phyloP scores from a whole-genome alignment of 2,797 vertebrate genomes.

The Carduelis carduelis region DNA sequence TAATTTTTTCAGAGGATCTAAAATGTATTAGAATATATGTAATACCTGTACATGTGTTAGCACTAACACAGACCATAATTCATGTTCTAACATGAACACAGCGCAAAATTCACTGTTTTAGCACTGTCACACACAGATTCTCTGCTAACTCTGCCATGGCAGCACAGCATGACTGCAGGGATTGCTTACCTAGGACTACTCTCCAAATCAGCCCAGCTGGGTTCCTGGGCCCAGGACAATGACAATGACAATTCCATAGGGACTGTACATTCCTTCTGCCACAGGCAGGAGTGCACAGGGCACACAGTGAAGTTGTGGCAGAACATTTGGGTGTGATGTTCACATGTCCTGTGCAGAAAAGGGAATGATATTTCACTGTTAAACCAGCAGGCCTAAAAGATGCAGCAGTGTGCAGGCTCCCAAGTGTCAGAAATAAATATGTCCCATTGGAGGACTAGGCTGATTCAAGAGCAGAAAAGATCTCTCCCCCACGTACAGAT shows the following conservation, averaged over 20 bases:
- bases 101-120: neutral
- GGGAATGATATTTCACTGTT: neutral
- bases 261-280: neutral
- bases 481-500: constrained; percentile 18
- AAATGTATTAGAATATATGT: neutral
- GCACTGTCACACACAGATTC: neutral
- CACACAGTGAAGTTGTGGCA: neutral
- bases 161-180: neutral
- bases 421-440: constrained; percentile 4
- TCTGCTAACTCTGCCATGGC: neutral
- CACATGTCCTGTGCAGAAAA: neutral
- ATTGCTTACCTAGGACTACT: neutral
- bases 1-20: neutral
- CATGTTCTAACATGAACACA: neutral
- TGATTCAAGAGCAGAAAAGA: neutral
- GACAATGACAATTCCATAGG: neutral
- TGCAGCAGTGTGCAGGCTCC: neutral
- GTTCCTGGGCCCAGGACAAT: neutral
- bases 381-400: constrained; percentile 8
- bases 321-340: neutral
- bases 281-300: neutral
- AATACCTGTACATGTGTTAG: neutral
- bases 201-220: neutral
- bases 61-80: neutral
- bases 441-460: neutral